phyloP scores from a whole-genome alignment of 2,888 invertebrate species.

The Timema cristinae region DNA sequence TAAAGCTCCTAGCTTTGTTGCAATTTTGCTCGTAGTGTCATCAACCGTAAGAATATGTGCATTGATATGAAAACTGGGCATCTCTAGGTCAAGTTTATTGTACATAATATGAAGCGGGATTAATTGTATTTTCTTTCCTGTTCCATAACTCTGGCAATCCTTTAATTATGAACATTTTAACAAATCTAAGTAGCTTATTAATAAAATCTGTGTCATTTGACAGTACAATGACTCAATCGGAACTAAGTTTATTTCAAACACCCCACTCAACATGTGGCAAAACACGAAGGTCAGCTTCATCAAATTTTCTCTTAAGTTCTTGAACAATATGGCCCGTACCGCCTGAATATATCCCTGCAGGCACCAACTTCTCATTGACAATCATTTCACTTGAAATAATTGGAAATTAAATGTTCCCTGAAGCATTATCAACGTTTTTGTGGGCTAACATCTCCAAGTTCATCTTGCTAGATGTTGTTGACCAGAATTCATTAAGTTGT shows the following conservation, averaged over 20 bases:
- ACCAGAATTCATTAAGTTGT: not conserved
- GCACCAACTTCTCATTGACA: not conserved
- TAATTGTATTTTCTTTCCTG: too few species aligned
- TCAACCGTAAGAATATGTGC: too few species aligned
- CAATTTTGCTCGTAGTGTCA: conserved; percentile 7
- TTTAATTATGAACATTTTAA: too few species aligned
- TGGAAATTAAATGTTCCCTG: not conserved
- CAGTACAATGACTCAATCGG: not conserved
- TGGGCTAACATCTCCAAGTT: not conserved
- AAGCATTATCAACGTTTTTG: not conserved
- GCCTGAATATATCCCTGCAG: not conserved
- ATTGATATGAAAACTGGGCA: too few species aligned
- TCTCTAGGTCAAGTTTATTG: too few species aligned
- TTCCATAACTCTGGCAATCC: too few species aligned
- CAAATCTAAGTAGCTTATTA: too few species aligned
- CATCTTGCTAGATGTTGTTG: not conserved
- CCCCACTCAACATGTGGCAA: not conserved
- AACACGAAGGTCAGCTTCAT: not conserved
- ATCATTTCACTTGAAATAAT: not conserved
- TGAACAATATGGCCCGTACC: not conserved
- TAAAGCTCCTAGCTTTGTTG: not conserved
- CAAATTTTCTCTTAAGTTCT: conserved; percentile 1
- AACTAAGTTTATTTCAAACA: not conserved
- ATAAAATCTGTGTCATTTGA: too few species aligned
- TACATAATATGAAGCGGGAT: too few species aligned